Evolutionary conservation across 2,797 vertebrate genomes (phyloP).

Genomic region (Botia almorhae): DNA sequence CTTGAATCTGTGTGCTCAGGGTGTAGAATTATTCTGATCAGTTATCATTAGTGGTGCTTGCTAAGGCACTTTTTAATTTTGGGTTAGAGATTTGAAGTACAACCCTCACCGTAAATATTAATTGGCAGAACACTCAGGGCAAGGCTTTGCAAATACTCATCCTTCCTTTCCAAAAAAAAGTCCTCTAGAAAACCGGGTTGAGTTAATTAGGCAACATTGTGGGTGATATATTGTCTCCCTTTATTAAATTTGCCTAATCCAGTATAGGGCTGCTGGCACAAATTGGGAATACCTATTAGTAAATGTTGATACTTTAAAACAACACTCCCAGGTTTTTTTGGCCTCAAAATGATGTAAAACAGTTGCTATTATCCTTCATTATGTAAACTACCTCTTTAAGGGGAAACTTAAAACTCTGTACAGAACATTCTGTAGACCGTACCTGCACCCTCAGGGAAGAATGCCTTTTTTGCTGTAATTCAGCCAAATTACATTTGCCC

Average conservation of each 20-base stretch:
- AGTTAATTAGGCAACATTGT: neutral
- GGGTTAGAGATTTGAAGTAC: neutral
- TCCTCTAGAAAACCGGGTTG: neutral
- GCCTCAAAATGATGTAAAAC: neutral
- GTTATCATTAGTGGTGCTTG: neutral
- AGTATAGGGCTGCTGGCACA: neutral
- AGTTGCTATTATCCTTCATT: slow-evolving; percentile 8
- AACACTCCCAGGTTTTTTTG: neutral
- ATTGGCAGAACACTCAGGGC: neutral
- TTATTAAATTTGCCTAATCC: neutral
- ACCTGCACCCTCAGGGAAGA: neutral
- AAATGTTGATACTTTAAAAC: neutral
- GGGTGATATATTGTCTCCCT: neutral
- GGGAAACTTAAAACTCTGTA: slow-evolving; percentile 1
- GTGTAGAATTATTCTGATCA: neutral
- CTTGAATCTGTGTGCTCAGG: neutral
- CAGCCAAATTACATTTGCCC: slow-evolving; percentile 5
- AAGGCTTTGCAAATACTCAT: neutral
- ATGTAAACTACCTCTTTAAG: neutral
- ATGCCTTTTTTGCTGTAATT: neutral
- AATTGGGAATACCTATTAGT: neutral
- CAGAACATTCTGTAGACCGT: neutral
- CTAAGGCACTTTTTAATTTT: neutral
- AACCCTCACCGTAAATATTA: neutral
- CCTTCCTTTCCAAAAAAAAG: neutral